A percentile compares a stretch with the other conserved stretches of the same genome.
Conservation (phyloP, 2,888 invertebrate genomes). For the Erpobdella octoculata region DNA sequence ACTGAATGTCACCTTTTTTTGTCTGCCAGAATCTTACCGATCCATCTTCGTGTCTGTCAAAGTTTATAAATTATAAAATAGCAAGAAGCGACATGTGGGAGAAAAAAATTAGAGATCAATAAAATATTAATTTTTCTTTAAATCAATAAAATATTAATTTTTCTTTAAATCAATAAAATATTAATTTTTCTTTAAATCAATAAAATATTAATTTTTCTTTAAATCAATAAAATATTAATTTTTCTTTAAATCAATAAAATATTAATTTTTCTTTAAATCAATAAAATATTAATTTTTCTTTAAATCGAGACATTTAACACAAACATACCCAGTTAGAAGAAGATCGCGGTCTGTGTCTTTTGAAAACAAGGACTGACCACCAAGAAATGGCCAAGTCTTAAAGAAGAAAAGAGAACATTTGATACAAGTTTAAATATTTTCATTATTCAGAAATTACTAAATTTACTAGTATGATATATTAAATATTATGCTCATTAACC, state of each 20-base stretch:
- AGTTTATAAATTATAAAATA: not conserved
- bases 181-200: not conserved
- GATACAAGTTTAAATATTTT: not conserved
- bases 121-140: not conserved
- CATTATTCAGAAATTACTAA: not conserved
- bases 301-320: too few relatives aligned
- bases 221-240: not conserved
- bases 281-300: too few relatives aligned
- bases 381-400: slow-evolving; percentile 22
- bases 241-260: not conserved
- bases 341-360: slow-evolving; percentile 13
- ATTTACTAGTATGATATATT: not conserved
- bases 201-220: too few relatives aligned
- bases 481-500: not conserved
- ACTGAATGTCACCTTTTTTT: slow-evolving; percentile 70
- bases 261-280: not conserved
- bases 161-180: not conserved
- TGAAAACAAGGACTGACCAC: slow-evolving; percentile 21
- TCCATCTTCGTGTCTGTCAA: slow-evolving; percentile 79
- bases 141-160: not conserved
- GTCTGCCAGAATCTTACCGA: slow-evolving; percentile 92
- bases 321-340: slow-evolving; percentile 14
- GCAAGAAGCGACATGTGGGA: not conserved
- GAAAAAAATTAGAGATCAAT: not conserved
- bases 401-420: not conserved